Percentiles rank a stretch among this genome's conserved stretches.
Evolutionary conservation across 2,797 vertebrate species (phyloP).

Genomic region (Tympanoctomys barrerae): DNA sequence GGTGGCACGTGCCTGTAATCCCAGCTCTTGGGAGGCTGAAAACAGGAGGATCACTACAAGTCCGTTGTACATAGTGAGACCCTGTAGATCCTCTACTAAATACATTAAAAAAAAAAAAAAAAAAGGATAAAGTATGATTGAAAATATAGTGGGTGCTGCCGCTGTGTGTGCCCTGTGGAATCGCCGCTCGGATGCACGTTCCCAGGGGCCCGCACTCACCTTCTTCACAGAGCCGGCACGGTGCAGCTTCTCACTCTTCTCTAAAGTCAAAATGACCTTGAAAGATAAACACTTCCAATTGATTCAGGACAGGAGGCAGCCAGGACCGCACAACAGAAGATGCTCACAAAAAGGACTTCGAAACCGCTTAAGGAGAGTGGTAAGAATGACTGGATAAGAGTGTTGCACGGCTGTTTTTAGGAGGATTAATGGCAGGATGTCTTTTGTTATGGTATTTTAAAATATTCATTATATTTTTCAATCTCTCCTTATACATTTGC

Average conservation of each 20-base stretch:
- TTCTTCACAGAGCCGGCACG: background rate
- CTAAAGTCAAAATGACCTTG: background rate
- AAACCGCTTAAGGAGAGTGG: background rate
- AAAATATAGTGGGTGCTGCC: background rate
- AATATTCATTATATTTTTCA: background rate
- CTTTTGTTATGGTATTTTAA: background rate
- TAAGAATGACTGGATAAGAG: background rate
- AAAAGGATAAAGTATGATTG: too few relatives aligned
- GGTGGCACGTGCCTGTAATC: too few relatives aligned
- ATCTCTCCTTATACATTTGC: background rate
- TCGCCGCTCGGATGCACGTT: background rate
- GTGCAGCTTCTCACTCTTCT: background rate
- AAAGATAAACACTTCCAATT: background rate
- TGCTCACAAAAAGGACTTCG: background rate
- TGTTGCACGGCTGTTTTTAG: background rate
- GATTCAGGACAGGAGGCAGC: background rate
- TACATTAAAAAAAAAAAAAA: too few relatives aligned
- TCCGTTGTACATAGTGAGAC: too few relatives aligned
- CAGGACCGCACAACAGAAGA: background rate
- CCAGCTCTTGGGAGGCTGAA: too few relatives aligned
- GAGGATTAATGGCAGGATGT: background rate
- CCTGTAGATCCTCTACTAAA: too few relatives aligned
- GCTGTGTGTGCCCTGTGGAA: background rate
- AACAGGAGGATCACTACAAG: too few relatives aligned
- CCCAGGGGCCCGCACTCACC: accelerated